Percentiles rank a stretch among this genome's conserved stretches.
Conservation (phyloP, 2,113 vertebrate genomes). For the Agapornis roseicollis region DNA sequence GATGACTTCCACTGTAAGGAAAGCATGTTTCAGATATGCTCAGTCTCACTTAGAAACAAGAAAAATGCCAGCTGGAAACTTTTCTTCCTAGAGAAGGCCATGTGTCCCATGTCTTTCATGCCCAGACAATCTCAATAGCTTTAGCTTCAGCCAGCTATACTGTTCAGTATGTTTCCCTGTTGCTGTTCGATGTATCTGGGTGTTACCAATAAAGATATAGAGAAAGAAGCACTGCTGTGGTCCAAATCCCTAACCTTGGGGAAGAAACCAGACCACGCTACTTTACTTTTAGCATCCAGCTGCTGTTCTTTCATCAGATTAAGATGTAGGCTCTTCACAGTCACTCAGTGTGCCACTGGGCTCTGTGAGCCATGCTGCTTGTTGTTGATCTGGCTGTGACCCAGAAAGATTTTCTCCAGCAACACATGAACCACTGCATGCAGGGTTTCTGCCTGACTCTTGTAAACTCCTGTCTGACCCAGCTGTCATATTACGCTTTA, state of each 20-base stretch:
- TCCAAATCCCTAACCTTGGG: not conserved
- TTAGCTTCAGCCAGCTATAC: not conserved
- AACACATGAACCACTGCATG: rapidly evolving
- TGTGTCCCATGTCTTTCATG: not conserved
- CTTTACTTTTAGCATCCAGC: not conserved
- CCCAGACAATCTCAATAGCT: not conserved
- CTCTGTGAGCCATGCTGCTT: not conserved
- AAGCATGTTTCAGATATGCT: not conserved
- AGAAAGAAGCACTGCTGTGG: rapidly evolving
- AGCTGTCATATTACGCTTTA: rapidly evolving
- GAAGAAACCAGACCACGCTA: not conserved
- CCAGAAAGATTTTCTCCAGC: not conserved
- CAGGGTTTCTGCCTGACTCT: not conserved
- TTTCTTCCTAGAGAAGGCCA: not conserved
- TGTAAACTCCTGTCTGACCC: not conserved
- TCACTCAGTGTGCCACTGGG: rapidly evolving
- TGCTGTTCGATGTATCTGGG: not conserved
- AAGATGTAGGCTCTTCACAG: not conserved
- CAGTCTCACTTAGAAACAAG: not conserved
- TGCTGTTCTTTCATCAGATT: not conserved
- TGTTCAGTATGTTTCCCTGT: not conserved
- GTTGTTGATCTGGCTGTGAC: not conserved
- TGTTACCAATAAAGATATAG: not conserved
- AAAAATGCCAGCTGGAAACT: not conserved
- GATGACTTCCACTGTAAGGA: not conserved